A percentile compares a stretch with the other conserved stretches of the same genome.
Conservation (phyloP, 2,888 invertebrate genomes). For the Nomada ferruginata region DNA sequence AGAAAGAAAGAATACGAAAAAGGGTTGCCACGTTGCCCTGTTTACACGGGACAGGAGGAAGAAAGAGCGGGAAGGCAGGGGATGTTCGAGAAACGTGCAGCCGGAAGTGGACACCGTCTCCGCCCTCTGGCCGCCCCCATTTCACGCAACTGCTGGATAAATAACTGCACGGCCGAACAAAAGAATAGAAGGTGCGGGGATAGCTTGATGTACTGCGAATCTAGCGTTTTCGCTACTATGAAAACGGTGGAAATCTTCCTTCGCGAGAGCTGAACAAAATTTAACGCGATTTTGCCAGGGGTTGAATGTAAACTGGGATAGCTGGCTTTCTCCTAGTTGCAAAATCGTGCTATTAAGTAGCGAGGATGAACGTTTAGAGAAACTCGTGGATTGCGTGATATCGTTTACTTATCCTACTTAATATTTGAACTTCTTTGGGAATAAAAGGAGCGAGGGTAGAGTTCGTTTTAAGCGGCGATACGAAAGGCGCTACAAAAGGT, state of each 20-base stretch:
- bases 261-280: neutral
- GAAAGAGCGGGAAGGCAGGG: constrained; percentile 42
- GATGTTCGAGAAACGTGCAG: constrained; percentile 36
- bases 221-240: constrained; percentile 30
- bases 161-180: constrained; percentile 58
- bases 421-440: neutral
- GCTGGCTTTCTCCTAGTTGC: neutral
- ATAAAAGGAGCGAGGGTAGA: neutral
- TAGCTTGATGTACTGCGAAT: constrained; percentile 29
- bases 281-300: constrained; percentile 4
- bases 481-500: neutral
- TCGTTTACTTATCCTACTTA: neutral
- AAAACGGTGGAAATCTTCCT: constrained; percentile 1
- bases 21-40: constrained; percentile 33
- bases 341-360: constrained; percentile 5
- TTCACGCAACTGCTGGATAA: constrained; percentile 56
- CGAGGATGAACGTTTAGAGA: neutral
- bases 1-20: constrained; percentile 43
- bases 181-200: constrained; percentile 32
- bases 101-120: constrained; percentile 57
- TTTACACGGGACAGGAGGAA: constrained; percentile 29
- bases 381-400: neutral
- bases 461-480: neutral
- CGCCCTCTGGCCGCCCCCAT: constrained; percentile 9
- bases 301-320: neutral